A percentile compares a stretch with the other conserved stretches of the same genome.
Conservation (phyloP, 2,113 vertebrate genomes). For the Leptodactylus fuscus region DNA sequence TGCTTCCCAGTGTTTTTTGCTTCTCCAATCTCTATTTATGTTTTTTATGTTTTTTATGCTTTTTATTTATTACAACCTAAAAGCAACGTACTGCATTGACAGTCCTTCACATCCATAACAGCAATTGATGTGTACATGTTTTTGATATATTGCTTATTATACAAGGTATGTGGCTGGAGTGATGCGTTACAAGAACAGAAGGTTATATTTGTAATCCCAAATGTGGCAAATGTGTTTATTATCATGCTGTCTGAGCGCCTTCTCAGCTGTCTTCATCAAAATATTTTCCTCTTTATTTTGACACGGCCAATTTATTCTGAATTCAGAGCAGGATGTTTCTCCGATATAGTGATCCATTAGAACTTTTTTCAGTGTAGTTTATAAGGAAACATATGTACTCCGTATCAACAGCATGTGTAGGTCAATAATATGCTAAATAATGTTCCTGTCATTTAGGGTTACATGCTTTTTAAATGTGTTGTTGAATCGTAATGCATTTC, state of each 20-base stretch:
- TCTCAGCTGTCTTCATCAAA: conserved; percentile 6
- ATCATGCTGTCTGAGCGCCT: conserved; percentile 13
- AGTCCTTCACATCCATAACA: background rate
- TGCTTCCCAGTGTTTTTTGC: background rate
- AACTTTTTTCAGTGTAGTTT: background rate
- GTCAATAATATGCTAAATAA: background rate
- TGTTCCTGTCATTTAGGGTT: background rate
- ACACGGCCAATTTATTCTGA: conserved; percentile 31
- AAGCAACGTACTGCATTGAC: background rate
- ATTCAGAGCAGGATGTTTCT: background rate
- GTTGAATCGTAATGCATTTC: background rate
- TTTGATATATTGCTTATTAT: conserved; percentile 3
- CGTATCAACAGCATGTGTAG: background rate
- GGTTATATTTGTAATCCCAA: conserved; percentile 20
- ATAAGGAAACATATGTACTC: background rate
- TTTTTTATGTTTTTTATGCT: background rate
- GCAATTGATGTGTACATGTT: background rate
- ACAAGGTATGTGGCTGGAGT: conserved; percentile 17
- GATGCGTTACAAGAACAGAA: conserved; percentile 8
- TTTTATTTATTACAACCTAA: background rate
- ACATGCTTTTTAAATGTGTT: background rate
- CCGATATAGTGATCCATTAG: background rate
- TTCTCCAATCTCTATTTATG: background rate
- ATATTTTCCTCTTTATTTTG: conserved; percentile 38
- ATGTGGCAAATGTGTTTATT: conserved; percentile 8